phyloP scores from a whole-genome alignment of 1,140 invertebrate genomes.

The Ruditapes philippinarum region DNA sequence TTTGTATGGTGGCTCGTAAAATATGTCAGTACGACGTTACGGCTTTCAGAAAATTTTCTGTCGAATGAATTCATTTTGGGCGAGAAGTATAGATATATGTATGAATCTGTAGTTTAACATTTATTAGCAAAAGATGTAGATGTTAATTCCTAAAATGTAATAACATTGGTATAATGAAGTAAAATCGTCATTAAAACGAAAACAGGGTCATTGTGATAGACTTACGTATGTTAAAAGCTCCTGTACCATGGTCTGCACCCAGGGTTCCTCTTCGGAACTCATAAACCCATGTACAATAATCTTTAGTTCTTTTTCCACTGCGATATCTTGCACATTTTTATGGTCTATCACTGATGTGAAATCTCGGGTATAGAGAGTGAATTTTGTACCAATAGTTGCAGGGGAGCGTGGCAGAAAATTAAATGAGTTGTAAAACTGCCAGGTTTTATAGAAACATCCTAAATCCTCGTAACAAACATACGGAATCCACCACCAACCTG shows the following conservation, averaged over 20 bases:
- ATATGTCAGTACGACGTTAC: too few relatives aligned
- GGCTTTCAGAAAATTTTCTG: too few relatives aligned
- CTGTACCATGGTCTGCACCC: constrained; percentile 34
- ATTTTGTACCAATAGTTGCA: constrained; percentile 27
- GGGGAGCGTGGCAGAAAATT: neutral
- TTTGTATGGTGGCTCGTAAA: too few relatives aligned
- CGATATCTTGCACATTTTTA: neutral
- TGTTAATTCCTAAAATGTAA: too few relatives aligned
- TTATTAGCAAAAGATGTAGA: too few relatives aligned
- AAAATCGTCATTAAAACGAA: too few relatives aligned
- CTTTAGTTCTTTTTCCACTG: neutral
- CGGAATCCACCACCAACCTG: too few relatives aligned
- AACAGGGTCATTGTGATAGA: neutral
- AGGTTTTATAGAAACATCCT: neutral
- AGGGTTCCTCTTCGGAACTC: neutral
- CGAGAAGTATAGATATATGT: too few relatives aligned
- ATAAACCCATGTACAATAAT: constrained; percentile 50
- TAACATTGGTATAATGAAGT: too few relatives aligned
- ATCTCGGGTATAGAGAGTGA: constrained; percentile 17
- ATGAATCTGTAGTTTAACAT: too few relatives aligned
- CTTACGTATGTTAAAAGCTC: constrained; percentile 38
- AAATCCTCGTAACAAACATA: constrained; percentile 24
- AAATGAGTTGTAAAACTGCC: neutral
- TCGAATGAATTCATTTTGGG: too few relatives aligned
- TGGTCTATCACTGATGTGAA: neutral